phyloP scores from a whole-genome alignment of 2,113 vertebrate genomes.

The Probosciger aterrimus region DNA sequence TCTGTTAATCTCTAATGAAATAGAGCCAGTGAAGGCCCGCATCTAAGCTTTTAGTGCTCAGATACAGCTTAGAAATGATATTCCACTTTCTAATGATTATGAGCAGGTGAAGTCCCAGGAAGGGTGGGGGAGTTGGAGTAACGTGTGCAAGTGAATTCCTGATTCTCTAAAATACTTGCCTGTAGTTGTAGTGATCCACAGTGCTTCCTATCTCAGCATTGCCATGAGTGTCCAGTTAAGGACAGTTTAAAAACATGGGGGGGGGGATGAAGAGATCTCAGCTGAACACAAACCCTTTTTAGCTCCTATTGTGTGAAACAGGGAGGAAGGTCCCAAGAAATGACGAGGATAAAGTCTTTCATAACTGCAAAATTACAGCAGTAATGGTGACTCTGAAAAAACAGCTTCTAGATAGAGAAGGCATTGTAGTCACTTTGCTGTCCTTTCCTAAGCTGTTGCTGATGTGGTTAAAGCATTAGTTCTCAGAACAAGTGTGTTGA shows the following conservation, averaged over 20 bases:
- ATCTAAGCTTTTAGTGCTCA: background rate
- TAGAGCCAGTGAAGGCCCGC: background rate
- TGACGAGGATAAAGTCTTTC: background rate
- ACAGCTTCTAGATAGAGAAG: background rate
- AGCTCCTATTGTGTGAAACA: background rate
- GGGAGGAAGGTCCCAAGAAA: background rate
- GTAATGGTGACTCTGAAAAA: background rate
- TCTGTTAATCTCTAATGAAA: conserved; percentile 32
- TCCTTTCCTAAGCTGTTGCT: background rate
- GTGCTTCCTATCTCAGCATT: background rate
- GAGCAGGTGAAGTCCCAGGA: background rate
- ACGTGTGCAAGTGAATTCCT: background rate
- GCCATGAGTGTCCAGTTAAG: background rate
- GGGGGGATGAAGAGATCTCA: background rate
- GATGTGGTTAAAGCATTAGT: background rate
- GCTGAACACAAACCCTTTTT: background rate
- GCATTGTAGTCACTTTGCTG: background rate
- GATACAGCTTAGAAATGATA: background rate
- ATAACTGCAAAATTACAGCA: background rate
- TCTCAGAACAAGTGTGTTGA: background rate
- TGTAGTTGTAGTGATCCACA: background rate
- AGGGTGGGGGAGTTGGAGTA: background rate
- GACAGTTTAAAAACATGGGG: background rate
- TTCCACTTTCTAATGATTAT: background rate
- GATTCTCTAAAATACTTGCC: background rate